Percentiles rank a stretch among this genome's conserved stretches.
These are phyloP conservation scores for Rhorus exstirpatorius DNA, from an alignment of 2,888 invertebrate genomes.

Conservation along the genomic window DNA sequence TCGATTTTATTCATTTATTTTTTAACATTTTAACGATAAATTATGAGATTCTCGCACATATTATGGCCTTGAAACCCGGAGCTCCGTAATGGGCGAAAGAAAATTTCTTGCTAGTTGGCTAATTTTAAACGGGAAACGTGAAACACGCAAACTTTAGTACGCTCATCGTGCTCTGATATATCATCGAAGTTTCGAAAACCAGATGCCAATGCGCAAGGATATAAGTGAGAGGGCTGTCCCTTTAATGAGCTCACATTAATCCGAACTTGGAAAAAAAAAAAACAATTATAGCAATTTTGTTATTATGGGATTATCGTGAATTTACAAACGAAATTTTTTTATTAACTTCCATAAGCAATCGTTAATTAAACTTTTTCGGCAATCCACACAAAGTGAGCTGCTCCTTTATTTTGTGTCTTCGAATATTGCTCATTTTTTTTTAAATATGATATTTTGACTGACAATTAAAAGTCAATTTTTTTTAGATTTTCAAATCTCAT, in stretches of 20 bases:
- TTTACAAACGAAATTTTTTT: no score
- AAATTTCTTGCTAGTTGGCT: conserved; percentile 17
- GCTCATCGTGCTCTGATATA: background rate
- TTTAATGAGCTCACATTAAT: background rate
- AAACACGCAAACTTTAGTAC: conserved; percentile 18
- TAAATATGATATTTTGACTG: no score
- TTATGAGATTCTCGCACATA: background rate
- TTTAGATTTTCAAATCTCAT: no score
- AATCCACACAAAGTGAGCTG: no score
- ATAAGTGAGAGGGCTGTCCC: background rate
- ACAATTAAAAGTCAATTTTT: no score
- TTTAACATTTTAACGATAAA: background rate
- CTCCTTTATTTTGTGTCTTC: no score
- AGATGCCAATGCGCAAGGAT: conserved; percentile 28
- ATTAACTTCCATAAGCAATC: no score
- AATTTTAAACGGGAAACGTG: conserved; percentile 51
- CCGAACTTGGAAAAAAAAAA: no score
- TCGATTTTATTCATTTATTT: background rate
- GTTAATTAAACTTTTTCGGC: no score
- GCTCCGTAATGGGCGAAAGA: background rate
- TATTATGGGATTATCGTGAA: no score
- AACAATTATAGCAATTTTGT: no score
- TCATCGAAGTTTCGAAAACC: conserved; percentile 14
- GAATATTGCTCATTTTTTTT: no score
- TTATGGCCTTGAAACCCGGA: background rate